Evolutionary conservation across 2,888 invertebrate genomes (phyloP).

Genomic region (Drosophila setosimentum): DNA sequence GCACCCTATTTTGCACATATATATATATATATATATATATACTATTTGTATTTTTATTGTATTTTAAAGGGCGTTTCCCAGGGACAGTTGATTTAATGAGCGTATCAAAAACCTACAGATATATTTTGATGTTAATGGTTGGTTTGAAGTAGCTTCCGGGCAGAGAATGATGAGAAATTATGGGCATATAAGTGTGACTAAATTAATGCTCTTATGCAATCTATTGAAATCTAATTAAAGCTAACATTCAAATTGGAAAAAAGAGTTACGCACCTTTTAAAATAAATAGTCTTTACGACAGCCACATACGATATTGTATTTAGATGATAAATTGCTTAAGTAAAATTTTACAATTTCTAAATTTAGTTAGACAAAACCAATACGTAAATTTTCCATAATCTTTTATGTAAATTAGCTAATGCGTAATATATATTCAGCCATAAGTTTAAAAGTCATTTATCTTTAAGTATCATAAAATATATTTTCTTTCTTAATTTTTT

Average conservation of each 20-base stretch:
- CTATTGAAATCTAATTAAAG: slow-evolving; percentile 59
- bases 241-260: neutral
- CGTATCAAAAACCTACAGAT: slow-evolving; percentile 38
- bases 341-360: slow-evolving; percentile 19
- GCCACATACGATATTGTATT: slow-evolving; percentile 27
- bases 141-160: slow-evolving; percentile 45
- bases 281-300: slow-evolving; percentile 38
- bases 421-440: neutral
- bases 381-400: slow-evolving; percentile 15
- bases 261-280: slow-evolving; percentile 25
- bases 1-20: slow-evolving; percentile 7
- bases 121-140: slow-evolving; percentile 32
- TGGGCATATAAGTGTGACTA: slow-evolving; percentile 54
- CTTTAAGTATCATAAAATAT: slow-evolving; percentile 10
- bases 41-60: neutral
- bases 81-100: slow-evolving; percentile 40
- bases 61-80: slow-evolving; percentile 59
- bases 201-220: slow-evolving; percentile 51
- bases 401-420: slow-evolving; percentile 5
- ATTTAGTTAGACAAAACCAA: neutral
- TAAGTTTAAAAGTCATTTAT: neutral
- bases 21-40: neutral
- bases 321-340: slow-evolving; percentile 33
- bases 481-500: slow-evolving; percentile 6
- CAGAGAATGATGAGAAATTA: slow-evolving; percentile 53